Evolutionary conservation across 2,888 invertebrate species (phyloP).

Genomic region (Caradrina kadenii): DNA sequence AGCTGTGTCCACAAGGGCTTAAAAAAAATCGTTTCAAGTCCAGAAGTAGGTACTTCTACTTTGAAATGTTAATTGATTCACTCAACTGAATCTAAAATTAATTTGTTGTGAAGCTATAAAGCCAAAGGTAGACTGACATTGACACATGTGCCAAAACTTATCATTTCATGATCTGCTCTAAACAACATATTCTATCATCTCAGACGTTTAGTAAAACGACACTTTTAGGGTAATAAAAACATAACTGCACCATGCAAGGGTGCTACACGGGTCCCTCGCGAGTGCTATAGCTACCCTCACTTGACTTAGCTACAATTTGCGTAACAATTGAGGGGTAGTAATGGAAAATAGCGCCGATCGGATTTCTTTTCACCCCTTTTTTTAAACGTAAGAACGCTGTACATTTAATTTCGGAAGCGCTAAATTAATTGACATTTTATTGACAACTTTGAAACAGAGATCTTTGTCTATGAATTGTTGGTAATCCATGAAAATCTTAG

Average conservation of each 20-base stretch:
- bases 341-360: conserved; percentile 39
- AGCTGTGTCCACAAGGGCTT: too few species aligned
- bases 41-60: not conserved
- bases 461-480: too few species aligned
- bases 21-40: too few species aligned
- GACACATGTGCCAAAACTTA: not conserved
- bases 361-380: conserved; percentile 32
- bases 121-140: not conserved
- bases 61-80: not conserved
- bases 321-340: conserved; percentile 51
- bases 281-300: conserved; percentile 47
- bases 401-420: conserved; percentile 12
- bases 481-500: not conserved
- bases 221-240: conserved; percentile 33
- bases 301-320: conserved; percentile 53
- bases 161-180: not conserved
- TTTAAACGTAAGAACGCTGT: conserved; percentile 7
- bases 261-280: conserved; percentile 26
- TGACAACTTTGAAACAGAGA: not conserved
- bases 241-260: conserved; percentile 38
- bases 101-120: not conserved
- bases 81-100: not conserved
- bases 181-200: conserved; percentile 17
- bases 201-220: conserved; percentile 27
- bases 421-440: not conserved